Base-by-base conservation (phyloP, 2,888 invertebrate species). In the Cacoxenus indagator region DNA sequence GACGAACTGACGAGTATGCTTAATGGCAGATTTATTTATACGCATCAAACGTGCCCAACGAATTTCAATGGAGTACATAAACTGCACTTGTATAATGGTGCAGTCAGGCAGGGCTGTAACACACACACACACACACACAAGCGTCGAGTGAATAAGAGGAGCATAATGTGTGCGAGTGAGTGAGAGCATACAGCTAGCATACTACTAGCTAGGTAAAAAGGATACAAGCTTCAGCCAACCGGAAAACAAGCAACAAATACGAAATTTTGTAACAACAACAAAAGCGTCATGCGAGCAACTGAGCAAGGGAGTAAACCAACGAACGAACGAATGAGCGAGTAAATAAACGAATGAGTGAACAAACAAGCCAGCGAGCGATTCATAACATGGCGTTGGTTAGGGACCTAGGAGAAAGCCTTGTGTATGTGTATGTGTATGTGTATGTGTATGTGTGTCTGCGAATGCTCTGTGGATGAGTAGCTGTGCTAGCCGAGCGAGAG, bases 191-290 rank as follows among this genome's bases (percentile, higher is more conserved):
- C 17, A 19, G 9, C n/a, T 27, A 19, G 37, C 19, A 17, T 19
- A 27, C 29, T 4, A 19, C n/a, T n/a, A 37, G 9, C 14, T 29
- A 9, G 8, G 17, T 48, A 62, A 67, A 67, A 67, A 51, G 54
- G 67, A 67, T 57, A 73, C 70, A 70, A 67, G 67, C 62, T 59
- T 71, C 78, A 85, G 81, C 87, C 87, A 86, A 83, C 84, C 81
- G 87, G 86, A 86, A 87, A 86, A 87, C 86, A 86, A 85, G 83
- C 84, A 83, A 85, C 85, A 86, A 82, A 76, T 79, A 77, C 73
- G 77, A 77, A 76, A 78, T 81, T 75, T 74, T 71, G 72, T 70
- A 72, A 72, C 76, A 70, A n/a, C 64, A 76, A 78, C 66, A 69
- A 72, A 66, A 70, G 61, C 45, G 59, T n/a, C n/a, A n/a, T n/a